Evolutionary conservation across 1,140 invertebrate species (phyloP).

Genomic region (Elysia chlorotica): DNA sequence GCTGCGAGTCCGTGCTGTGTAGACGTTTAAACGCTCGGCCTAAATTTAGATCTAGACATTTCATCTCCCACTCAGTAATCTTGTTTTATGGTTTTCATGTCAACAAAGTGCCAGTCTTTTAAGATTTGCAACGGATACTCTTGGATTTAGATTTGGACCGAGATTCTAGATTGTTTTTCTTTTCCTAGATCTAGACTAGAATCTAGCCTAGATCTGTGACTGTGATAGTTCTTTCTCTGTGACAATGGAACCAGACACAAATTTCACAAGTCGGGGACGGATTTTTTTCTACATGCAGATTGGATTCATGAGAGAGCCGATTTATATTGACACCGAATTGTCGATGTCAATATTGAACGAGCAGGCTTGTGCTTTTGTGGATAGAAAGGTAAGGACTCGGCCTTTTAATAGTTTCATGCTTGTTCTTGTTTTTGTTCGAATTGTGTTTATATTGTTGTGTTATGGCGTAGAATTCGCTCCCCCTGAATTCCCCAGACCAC

Average conservation of each 20-base stretch:
- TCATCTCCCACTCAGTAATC: too few relatives aligned
- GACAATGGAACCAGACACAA: neutral
- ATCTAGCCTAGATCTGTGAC: neutral
- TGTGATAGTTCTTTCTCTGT: neutral
- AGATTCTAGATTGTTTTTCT: neutral
- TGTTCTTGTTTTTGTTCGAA: too few relatives aligned
- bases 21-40: too few relatives aligned
- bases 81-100: too few relatives aligned
- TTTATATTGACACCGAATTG: conserved; percentile 80
- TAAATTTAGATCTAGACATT: too few relatives aligned
- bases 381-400: conserved; percentile 77
- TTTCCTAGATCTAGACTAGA: neutral
- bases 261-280: conserved; percentile 28
- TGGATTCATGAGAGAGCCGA: conserved; percentile 86
- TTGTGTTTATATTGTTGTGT: too few relatives aligned
- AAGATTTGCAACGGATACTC: conserved; percentile 5
- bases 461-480: too few relatives aligned
- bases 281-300: conserved; percentile 93
- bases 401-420: neutral
- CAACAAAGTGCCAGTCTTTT: conserved; percentile 43
- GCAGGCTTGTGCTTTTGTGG: conserved; percentile 91
- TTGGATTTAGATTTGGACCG: neutral
- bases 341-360: conserved; percentile 91
- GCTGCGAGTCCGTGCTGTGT: too few relatives aligned
- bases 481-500: too few relatives aligned